A percentile compares a stretch with the other conserved stretches of the same genome.
phyloP scores from a whole-genome alignment of 2,888 invertebrate genomes.

The Drosophila gaucha region DNA sequence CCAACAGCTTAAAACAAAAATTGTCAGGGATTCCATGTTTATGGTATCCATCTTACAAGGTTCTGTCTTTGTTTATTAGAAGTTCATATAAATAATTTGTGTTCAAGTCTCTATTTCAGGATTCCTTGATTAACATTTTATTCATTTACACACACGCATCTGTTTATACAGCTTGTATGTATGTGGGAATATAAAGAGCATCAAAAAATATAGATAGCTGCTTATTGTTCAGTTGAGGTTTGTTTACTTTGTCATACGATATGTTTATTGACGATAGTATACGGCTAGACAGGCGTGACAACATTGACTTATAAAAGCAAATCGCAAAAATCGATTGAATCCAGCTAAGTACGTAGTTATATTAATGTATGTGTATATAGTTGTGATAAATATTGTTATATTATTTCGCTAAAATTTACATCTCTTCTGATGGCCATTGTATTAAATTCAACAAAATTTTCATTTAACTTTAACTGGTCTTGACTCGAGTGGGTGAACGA shows the following conservation, averaged over 20 bases:
- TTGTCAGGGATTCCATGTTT: too few species aligned
- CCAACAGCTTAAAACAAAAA: too few species aligned
- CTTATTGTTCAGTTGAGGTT: slow-evolving; percentile 20
- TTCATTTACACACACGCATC: not conserved
- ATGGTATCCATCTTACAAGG: too few species aligned
- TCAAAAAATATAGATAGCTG: slow-evolving; percentile 3
- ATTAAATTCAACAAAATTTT: slow-evolving; percentile 36
- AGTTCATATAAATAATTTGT: not conserved
- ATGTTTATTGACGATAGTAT: slow-evolving; percentile 26
- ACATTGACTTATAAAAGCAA: not conserved
- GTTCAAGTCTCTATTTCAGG: not conserved
- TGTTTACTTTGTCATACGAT: slow-evolving; percentile 45
- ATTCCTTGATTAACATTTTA: not conserved
- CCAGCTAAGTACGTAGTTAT: not conserved
- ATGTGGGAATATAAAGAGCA: not conserved
- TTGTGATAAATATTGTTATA: slow-evolving; percentile 14
- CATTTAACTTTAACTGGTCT: slow-evolving; percentile 40
- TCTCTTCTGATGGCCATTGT: not conserved
- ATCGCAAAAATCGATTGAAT: slow-evolving; percentile 32
- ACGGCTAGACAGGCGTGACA: slow-evolving; percentile 6
- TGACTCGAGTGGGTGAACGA: slow-evolving; percentile 5
- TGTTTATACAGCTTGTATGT: not conserved
- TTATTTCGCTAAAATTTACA: slow-evolving; percentile 7
- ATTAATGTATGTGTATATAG: not conserved
- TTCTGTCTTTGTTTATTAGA: too few species aligned